Conservation (phyloP, 2,888 invertebrate species). For the Brachypterus glaber region DNA sequence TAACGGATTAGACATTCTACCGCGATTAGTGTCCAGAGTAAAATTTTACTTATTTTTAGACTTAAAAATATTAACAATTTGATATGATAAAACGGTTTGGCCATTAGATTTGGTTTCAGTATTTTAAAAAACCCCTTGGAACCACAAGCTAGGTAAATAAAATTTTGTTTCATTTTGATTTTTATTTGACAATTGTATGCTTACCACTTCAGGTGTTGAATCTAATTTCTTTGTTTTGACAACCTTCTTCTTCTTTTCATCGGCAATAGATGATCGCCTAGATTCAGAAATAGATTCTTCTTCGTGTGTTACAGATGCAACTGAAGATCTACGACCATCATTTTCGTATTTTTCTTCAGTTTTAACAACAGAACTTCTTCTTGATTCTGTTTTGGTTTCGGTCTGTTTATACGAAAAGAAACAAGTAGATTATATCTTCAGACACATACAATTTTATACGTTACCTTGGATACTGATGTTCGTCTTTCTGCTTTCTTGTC, state of each 20-base stretch:
- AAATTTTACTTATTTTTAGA: too few species aligned
- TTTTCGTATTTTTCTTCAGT: slow-evolving; percentile 37
- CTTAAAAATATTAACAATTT: too few species aligned
- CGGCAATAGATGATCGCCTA: slow-evolving; percentile 40
- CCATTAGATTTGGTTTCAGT: too few species aligned
- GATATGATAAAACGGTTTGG: too few species aligned
- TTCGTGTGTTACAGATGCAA: slow-evolving; percentile 34
- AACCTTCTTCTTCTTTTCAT: slow-evolving; percentile 39
- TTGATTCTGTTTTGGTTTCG: slow-evolving; percentile 36
- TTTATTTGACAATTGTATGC: slow-evolving; percentile 15
- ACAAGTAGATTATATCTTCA: slow-evolving; percentile 10
- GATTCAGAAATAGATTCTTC: slow-evolving; percentile 43
- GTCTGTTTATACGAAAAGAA: slow-evolving; percentile 23
- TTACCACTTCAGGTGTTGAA: slow-evolving; percentile 36
- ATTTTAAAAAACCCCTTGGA: too few species aligned
- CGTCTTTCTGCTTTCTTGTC: slow-evolving; percentile 44
- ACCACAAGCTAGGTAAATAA: too few species aligned
- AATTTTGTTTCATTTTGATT: slow-evolving; percentile 7
- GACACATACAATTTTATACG: slow-evolving; percentile 10
- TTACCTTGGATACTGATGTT: slow-evolving; percentile 34
- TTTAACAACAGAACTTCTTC: slow-evolving; percentile 36
- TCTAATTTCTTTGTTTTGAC: slow-evolving; percentile 31
- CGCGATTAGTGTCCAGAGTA: too few species aligned
- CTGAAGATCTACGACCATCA: slow-evolving; percentile 39
- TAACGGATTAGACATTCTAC: too few species aligned